phyloP scores from a whole-genome alignment of 2,113 vertebrate species.

The Daboia siamensis region DNA sequence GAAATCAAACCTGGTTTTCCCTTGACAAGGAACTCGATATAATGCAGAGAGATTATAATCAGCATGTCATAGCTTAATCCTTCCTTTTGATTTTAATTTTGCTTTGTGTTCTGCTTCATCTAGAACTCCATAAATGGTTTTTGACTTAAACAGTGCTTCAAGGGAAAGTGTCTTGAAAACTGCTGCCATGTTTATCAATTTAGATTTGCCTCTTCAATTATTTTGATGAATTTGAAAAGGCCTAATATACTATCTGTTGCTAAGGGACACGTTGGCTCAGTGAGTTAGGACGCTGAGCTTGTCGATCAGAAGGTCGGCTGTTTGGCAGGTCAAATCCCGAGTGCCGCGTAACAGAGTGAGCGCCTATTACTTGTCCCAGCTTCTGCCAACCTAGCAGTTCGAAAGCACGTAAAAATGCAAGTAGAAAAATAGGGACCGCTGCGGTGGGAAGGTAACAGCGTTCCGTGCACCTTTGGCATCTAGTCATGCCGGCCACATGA shows the following conservation, averaged over 20 bases:
- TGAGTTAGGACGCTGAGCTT: no score
- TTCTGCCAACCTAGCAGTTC: no score
- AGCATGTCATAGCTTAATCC: not conserved
- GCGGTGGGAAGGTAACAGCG: no score
- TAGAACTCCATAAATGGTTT: not conserved
- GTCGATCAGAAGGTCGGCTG: no score
- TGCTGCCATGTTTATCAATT: not conserved
- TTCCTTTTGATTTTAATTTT: not conserved
- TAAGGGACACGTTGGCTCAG: no score
- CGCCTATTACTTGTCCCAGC: no score
- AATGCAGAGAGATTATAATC: not conserved
- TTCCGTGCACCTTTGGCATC: no score
- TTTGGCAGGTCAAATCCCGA: no score
- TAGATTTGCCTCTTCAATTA: not conserved
- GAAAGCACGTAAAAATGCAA: no score
- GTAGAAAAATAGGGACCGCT: no score
- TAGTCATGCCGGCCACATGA: no score
- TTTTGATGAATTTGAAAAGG: not conserved
- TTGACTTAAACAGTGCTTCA: not conserved
- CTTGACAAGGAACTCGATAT: not conserved
- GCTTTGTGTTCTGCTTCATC: not conserved
- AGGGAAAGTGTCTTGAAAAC: not conserved
- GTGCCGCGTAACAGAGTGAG: no score
- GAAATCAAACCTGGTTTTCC: not conserved
- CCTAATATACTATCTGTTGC: not conserved